Base-by-base conservation (phyloP, 2,113 vertebrate genomes). In the Solea solea region DNA sequence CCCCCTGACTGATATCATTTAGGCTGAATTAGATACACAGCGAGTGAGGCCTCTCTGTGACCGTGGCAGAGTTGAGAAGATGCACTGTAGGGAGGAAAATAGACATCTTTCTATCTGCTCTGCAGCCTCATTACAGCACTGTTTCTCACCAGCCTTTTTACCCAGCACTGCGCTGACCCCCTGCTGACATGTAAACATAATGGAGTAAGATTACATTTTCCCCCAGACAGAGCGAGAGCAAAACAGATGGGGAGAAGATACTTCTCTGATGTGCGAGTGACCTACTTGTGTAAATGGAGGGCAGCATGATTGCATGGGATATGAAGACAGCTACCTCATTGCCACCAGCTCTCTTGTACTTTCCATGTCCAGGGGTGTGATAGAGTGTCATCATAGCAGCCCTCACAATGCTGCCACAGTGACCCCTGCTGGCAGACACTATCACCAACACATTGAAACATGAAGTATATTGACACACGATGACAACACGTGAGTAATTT, bases 271-370 rank as follows among this genome's bases (percentile, higher is more conserved):
- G 83, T 84, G 75, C 85, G 75, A 78, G 76, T 89, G 88, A 90
- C 85, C 91, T 83, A 90, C 75, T 89, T 91, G 72, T 76, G 84
- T 41, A 85, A 89, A 88, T 82, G 78, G 74, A 89, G 83, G 76
- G 71, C 64, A 60, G 74, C 76, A 61, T 72, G 81, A 83, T 64
- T 71, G 73, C 83, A 71, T 55, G 40, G 53, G 44, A 73, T 75
- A 54, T 77, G 67, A 86, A 78, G 79, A 77, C 69, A 59, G 80
- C 72, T 41, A 65, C 67, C 74, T 82, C 75, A 57, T 81, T 67
- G 67, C 74, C 66, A 69, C 44, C 21, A 49, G 74, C 78, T 63
- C 79, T 56, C 73, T 42, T 53, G 57, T 59, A 5, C 55, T 48
- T 13, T 34, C 44, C 41, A 5, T 15, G 54, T 41, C 64, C 40